Evolutionary conservation across 2,888 invertebrate genomes (phyloP), one percentile per base, ranked within the genome.

Genomic region (Euclidia mi): DNA sequence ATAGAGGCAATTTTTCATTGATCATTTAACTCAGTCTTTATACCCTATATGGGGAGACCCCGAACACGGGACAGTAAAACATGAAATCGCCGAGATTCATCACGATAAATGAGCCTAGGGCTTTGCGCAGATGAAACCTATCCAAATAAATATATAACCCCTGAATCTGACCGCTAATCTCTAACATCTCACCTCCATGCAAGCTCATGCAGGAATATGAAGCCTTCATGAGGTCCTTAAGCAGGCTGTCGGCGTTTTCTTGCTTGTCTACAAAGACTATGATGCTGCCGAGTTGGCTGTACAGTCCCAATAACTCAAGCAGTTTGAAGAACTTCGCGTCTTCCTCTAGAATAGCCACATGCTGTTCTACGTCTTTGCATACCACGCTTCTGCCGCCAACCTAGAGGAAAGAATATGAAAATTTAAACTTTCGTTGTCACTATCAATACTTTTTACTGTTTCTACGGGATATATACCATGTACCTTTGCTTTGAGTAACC

Each of bases 221-320:
- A 0, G 98, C 98, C 87, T 98, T 98, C 98, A 99, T 98, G 1
- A 99, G 95, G 79, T 99, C 99, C 82, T 98, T 98, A 37, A 99
- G 93, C 14, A 99, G 91, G 20, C 97, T 97, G 85, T 99, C 99
- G 0, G 99, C 99, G 82, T 98, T 98, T 88, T 99, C 99, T 90
- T 99, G 99, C 82, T 99, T 99, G 85, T 99, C 99, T 7, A 99
- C 99, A 89, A 99, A 99, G 25, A 99, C 98, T 71, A 99, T 98
- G 43, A 98, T 97, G 84, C 98, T 98, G 40, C 99, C 99, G 79
- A 97, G 95, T 82, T 98, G 97, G 29, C 98, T 98, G 91, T 98
- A 99, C 43, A 98, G 94, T 0, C 99, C 99, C n/a, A 99, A 95
- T n/a, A 99, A 94, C 88, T 99, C 99, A 7, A 99, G 93, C 0